A percentile compares a stretch with the other conserved stretches of the same genome.
Conservation (phyloP, 2,888 invertebrate genomes). For the Orchestes rusci region DNA sequence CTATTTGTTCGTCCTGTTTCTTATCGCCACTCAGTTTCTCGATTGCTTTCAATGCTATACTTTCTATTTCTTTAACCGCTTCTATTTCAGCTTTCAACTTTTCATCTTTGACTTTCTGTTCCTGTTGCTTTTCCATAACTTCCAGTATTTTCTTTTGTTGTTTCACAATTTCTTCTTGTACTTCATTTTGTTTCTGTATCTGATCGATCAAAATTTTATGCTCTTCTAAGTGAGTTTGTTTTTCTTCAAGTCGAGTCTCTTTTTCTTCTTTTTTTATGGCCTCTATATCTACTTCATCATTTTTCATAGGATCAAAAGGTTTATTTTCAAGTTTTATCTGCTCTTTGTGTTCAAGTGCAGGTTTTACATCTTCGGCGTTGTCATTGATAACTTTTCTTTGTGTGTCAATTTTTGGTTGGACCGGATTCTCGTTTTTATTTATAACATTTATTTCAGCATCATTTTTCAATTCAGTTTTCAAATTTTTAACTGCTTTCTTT, state of each 20-base stretch:
- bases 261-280: conserved; percentile 44
- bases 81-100: conserved; percentile 37
- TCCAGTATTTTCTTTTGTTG: conserved; percentile 50
- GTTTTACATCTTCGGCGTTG: neutral
- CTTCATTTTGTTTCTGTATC: conserved; percentile 60
- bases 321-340: too few species aligned
- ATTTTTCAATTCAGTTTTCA: conserved; percentile 1
- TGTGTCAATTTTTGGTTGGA: neutral
- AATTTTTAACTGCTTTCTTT: conserved; percentile 5
- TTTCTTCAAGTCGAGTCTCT: conserved; percentile 41
- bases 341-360: neutral
- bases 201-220: conserved; percentile 52
- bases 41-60: conserved; percentile 40
- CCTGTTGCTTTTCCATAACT: conserved; percentile 31
- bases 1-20: conserved; percentile 26
- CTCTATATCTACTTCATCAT: conserved; percentile 45
- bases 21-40: conserved; percentile 35
- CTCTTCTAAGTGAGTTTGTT: conserved; percentile 31
- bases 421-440: conserved; percentile 7
- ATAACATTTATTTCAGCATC: neutral
- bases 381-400: neutral
- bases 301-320: too few species aligned
- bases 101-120: conserved; percentile 33
- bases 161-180: conserved; percentile 59
- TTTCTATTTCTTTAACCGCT: conserved; percentile 39